Percentiles rank a stretch among this genome's conserved stretches.
Evolutionary conservation across 2,888 invertebrate species (phyloP).

Genomic region (Dryobota labecula): DNA sequence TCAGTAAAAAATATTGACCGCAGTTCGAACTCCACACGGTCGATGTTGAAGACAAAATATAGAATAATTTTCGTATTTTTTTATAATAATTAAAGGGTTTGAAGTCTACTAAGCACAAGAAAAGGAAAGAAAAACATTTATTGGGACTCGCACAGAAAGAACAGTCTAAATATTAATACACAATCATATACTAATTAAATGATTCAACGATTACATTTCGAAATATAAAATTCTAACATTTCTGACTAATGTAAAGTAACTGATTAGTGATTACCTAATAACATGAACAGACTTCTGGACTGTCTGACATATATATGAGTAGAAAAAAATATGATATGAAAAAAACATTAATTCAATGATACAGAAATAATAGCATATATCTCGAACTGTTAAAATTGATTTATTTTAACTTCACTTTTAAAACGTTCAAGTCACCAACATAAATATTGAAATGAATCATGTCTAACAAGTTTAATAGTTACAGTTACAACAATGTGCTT

Average conservation of each 20-base stretch:
- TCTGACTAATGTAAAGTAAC: neutral
- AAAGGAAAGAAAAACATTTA: no score
- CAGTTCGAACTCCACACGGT: neutral
- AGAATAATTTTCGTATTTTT: no score
- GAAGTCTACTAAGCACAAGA: neutral
- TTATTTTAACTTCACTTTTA: neutral
- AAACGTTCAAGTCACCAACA: neutral
- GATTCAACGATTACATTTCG: neutral
- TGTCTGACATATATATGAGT: neutral
- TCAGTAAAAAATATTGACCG: neutral
- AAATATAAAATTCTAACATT: neutral
- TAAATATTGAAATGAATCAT: slow-evolving; percentile 41
- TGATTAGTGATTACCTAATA: neutral
- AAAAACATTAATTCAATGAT: neutral
- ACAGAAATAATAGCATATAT: neutral
- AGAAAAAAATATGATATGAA: no score
- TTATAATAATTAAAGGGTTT: neutral
- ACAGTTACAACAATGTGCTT: slow-evolving; percentile 44
- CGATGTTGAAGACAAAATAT: neutral
- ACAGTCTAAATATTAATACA: no score
- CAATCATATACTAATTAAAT: no score
- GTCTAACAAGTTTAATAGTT: slow-evolving; percentile 10
- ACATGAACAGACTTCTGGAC: no score
- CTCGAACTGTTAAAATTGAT: neutral
- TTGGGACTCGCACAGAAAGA: no score